phyloP scores from a whole-genome alignment of 1,140 invertebrate genomes.

The Macrostomum lignano region DNA sequence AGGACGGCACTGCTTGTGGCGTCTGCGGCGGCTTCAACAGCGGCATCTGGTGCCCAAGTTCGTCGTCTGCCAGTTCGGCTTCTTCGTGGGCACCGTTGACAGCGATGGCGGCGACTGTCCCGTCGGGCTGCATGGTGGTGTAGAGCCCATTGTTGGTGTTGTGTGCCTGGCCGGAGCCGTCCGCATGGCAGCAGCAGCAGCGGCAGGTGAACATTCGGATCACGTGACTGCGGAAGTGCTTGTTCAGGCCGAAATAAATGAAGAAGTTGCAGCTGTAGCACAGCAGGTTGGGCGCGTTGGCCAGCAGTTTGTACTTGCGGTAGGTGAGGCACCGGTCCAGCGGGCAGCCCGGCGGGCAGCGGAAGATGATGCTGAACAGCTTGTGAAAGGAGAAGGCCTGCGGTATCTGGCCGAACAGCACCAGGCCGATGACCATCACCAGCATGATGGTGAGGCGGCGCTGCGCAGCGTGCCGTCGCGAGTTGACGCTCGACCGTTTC shows the following conservation, averaged over 20 bases:
- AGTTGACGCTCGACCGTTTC: too few species aligned
- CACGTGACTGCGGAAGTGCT: background rate
- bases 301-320: background rate
- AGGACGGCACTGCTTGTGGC: too few species aligned
- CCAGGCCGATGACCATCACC: background rate
- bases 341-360: background rate
- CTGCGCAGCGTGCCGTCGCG: background rate
- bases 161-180: too few species aligned
- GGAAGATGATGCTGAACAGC: background rate
- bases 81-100: too few species aligned
- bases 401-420: conserved; percentile 2
- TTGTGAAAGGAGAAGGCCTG: background rate
- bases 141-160: too few species aligned
- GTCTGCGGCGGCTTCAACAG: too few species aligned
- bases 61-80: too few species aligned
- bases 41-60: too few species aligned
- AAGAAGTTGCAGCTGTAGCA: background rate
- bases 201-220: background rate
- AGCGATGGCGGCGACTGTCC: too few species aligned
- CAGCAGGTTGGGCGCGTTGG: background rate
- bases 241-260: background rate
- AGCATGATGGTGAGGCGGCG: background rate
- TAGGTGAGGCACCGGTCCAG: background rate
- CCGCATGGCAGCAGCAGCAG: background rate
- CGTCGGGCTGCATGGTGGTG: too few species aligned